Conservation (phyloP, 2,888 invertebrate species). For the Drepanosiphum platanoidis region DNA sequence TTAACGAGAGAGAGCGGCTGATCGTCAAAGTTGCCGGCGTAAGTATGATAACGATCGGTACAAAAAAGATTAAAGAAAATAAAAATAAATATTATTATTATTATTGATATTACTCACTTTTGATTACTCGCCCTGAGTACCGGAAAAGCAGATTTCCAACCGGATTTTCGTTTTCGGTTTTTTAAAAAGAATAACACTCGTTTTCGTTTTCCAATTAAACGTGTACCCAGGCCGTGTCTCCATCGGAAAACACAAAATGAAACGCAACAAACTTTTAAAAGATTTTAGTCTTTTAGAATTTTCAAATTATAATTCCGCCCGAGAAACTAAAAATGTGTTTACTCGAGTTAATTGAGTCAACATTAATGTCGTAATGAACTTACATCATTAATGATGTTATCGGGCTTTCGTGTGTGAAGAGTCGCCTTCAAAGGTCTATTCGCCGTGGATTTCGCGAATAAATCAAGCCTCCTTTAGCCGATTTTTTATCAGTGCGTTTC, state of each 20-base stretch:
- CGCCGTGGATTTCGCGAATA: not conserved
- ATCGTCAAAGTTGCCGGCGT: slow-evolving; percentile 28
- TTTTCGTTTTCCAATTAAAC: not conserved
- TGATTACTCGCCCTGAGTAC: too few species aligned
- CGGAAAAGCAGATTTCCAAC: too few species aligned
- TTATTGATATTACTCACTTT: not conserved
- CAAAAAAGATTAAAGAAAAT: not conserved
- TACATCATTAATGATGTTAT: not conserved
- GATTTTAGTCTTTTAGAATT: not conserved
- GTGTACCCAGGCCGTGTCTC: too few species aligned
- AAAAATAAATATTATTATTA: not conserved
- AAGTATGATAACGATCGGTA: slow-evolving; percentile 12
- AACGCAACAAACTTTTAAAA: too few species aligned
- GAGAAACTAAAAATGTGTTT: not conserved
- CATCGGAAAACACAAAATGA: too few species aligned
- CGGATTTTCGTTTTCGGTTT: too few species aligned
- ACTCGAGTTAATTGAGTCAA: not conserved
- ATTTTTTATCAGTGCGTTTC: not conserved
- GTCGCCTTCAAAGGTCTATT: not conserved
- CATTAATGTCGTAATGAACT: not conserved
- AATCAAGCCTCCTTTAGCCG: not conserved
- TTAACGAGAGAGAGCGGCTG: slow-evolving; percentile 56
- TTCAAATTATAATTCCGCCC: not conserved
- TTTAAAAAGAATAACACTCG: not conserved
- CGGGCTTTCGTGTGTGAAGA: not conserved